These are phyloP conservation scores for Andrena hattorfiana DNA, from an alignment of 2,888 invertebrate species.

Conservation along the genomic window DNA sequence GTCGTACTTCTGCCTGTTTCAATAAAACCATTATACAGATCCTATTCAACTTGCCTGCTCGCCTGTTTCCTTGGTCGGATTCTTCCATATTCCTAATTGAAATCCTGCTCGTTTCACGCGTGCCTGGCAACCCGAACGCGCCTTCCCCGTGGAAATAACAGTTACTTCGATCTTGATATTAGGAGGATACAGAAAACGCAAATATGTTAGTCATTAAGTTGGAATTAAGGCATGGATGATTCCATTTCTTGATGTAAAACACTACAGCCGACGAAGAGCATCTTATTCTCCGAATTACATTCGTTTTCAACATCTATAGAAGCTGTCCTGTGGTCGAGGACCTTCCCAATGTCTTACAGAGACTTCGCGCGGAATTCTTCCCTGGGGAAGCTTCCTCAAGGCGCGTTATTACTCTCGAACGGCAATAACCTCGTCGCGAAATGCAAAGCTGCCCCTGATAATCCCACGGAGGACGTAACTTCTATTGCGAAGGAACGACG, in stretches of 20 bases:
- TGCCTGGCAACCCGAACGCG: no score
- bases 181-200: no score
- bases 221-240: no score
- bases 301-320: no score
- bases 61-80: slow-evolving; percentile 22
- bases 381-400: background rate
- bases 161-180: no score
- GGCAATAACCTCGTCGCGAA: slow-evolving; percentile 36
- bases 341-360: background rate
- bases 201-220: no score
- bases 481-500: slow-evolving; percentile 39
- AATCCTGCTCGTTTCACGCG: no score
- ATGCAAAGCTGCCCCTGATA: slow-evolving; percentile 54
- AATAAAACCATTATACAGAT: slow-evolving; percentile 27
- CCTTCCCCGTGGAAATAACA: no score
- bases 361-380: background rate
- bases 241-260: no score
- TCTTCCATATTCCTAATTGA: background rate
- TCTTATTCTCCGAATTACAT: no score
- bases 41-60: slow-evolving; percentile 25
- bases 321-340: no score
- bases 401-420: slow-evolving; percentile 3
- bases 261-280: no score
- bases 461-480: slow-evolving; percentile 6
- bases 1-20: slow-evolving; percentile 36